phyloP scores from a whole-genome alignment of 1,140 invertebrate genomes.

The Cotesia chilonis region DNA sequence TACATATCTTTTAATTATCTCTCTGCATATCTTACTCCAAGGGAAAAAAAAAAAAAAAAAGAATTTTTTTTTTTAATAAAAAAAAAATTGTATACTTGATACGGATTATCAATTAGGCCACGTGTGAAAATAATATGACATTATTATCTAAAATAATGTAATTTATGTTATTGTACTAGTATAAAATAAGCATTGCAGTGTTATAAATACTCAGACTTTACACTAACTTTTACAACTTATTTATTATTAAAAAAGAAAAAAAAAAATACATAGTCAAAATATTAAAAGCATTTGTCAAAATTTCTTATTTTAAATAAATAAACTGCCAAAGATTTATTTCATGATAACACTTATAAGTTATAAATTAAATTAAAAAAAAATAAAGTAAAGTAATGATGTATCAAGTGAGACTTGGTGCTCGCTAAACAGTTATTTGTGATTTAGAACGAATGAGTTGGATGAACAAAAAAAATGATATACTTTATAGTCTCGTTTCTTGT shows the following conservation, averaged over 20 bases:
- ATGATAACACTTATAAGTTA: background rate
- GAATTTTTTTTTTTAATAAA: background rate
- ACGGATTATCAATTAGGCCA: background rate
- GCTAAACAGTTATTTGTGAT: background rate
- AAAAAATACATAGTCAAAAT: background rate
- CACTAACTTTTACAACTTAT: background rate
- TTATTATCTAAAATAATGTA: background rate
- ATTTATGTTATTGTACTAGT: background rate
- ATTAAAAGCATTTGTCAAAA: background rate
- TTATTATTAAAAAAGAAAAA: background rate
- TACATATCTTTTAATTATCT: slow-evolving; percentile 35
- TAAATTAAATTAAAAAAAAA: background rate
- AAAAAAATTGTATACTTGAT: slow-evolving; percentile 29
- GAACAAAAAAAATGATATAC: background rate
- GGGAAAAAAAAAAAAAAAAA: background rate
- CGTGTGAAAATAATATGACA: background rate
- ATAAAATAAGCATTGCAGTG: background rate
- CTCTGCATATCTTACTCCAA: slow-evolving; percentile 23
- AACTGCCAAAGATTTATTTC: slow-evolving; percentile 32
- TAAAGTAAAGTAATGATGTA: background rate
- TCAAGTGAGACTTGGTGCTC: background rate
- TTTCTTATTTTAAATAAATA: slow-evolving; percentile 1
- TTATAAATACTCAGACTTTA: slow-evolving; percentile 5
- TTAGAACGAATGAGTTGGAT: too few relatives aligned
- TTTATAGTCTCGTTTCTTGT: background rate